phyloP scores from a whole-genome alignment of 2,888 invertebrate genomes.

The Nezara viridula region DNA sequence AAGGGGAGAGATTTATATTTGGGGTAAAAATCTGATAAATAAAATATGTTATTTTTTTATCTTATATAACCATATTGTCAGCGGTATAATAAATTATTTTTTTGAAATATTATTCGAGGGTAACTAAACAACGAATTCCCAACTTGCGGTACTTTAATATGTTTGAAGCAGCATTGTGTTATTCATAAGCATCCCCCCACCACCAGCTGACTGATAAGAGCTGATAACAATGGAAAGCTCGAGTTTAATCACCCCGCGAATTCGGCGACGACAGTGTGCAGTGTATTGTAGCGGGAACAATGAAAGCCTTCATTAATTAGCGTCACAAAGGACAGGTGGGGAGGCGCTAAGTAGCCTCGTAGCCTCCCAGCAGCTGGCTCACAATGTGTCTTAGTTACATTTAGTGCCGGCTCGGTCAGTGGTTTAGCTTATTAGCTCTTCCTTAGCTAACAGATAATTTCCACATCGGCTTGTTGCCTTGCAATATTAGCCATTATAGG shows the following conservation, averaged over 20 bases:
- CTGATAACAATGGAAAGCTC: constrained; percentile 26
- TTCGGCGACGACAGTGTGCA: background rate
- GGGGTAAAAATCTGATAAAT: too few relatives aligned
- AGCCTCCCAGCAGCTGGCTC: background rate
- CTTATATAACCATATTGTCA: too few relatives aligned
- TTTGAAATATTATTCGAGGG: too few relatives aligned
- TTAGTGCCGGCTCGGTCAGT: constrained; percentile 14
- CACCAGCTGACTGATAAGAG: constrained; percentile 4
- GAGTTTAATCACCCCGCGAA: constrained; percentile 33
- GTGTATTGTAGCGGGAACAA: constrained; percentile 13
- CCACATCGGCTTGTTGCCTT: background rate
- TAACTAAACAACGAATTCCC: background rate
- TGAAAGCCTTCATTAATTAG: constrained; percentile 37
- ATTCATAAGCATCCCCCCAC: constrained; percentile 5
- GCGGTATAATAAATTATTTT: too few relatives aligned
- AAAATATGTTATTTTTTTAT: too few relatives aligned
- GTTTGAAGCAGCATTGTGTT: constrained; percentile 14
- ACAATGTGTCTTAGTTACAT: constrained; percentile 26
- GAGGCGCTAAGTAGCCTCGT: constrained; percentile 9
- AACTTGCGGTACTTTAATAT: background rate
- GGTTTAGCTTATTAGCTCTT: background rate
- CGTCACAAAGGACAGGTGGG: constrained; percentile 1
- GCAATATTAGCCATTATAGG: background rate
- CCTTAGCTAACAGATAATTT: background rate
- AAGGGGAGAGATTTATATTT: too few relatives aligned